Base-by-base conservation (phyloP, 2,113 vertebrate genomes). In the Xiphophorus couchianus region DNA sequence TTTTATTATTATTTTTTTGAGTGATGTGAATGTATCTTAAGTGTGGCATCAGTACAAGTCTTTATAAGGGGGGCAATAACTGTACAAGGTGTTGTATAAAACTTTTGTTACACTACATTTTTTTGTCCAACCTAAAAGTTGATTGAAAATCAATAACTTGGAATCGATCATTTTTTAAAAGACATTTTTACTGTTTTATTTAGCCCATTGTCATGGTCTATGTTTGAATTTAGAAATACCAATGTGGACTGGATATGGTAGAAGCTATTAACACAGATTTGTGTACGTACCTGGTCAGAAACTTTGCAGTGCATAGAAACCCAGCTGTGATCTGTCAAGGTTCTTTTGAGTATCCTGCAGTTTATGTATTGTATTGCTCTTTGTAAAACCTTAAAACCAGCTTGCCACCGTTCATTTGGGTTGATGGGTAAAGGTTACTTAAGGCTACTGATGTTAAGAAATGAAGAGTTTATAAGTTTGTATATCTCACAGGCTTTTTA, bases 401-500 rank as follows among this genome's bases (percentile, higher is more conserved):
- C 51, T 54, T n/a, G 5, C 14, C 48, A 54, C 17, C 2, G 19
- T 51, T 54, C 5, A 58, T 58, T 58, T 58, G 51, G 51, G 51
- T 58, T 58, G 33, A 33, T 75, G 62, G 68, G 28, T 15, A 37
- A 77, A 78, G 4, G 4, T 79, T 73, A 58, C 5, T 2, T 17
- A 14, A 69, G 51, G 69, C 33, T 60, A 69, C 6, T 58, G 61
- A 61, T 80, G 63, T 68, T 86, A 58, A 72, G 58, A 83, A 78
- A 75, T 77, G 28, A 74, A 60, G 71, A 58, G 37, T 28, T 88
- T 25, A 48, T 77, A 62, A 84, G 64, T 71, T 83, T 83, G 71
- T 78, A 76, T 84, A 90, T 84, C 81, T 88, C 84, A 86, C 83
- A 81, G 86, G 84, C 35, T 71, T 87, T 90, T 89, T 89, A 83